Evolutionary conservation across 2,797 vertebrate species (phyloP).

Genomic region (Petrocephalus schoutedeni): DNA sequence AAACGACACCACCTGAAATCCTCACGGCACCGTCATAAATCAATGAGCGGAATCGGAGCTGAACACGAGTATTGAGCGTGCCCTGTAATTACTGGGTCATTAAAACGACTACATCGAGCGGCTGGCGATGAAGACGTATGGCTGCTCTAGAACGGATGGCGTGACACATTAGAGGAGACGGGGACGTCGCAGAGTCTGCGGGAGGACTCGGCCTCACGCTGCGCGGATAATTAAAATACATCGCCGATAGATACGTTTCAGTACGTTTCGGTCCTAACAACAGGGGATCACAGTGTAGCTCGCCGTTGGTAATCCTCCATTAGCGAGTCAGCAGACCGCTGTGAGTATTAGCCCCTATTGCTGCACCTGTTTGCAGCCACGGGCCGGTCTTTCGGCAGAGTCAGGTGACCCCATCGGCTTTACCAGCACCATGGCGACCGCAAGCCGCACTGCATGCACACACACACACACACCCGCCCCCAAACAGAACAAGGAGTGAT

Average conservation of each 20-base stretch:
- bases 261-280: background rate
- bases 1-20: background rate
- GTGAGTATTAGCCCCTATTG: background rate
- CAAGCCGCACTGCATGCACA: no score
- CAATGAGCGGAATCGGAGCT: background rate
- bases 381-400: background rate
- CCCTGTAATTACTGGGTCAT: constrained; percentile 10
- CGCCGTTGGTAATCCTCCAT: background rate
- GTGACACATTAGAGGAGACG: background rate
- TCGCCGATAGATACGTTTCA: background rate
- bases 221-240: background rate
- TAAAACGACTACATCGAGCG: background rate
- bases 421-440: background rate
- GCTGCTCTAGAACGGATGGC: background rate
- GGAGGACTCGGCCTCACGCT: background rate
- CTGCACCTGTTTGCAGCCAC: background rate
- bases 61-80: background rate
- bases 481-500: background rate
- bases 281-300: background rate
- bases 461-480: background rate
- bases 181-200: background rate
- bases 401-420: background rate
- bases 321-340: background rate
- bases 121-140: background rate
- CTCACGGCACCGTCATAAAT: background rate